Evolutionary conservation across 2,797 vertebrate genomes (phyloP).

Genomic region (Ctenochaetus hawaiiensis): DNA sequence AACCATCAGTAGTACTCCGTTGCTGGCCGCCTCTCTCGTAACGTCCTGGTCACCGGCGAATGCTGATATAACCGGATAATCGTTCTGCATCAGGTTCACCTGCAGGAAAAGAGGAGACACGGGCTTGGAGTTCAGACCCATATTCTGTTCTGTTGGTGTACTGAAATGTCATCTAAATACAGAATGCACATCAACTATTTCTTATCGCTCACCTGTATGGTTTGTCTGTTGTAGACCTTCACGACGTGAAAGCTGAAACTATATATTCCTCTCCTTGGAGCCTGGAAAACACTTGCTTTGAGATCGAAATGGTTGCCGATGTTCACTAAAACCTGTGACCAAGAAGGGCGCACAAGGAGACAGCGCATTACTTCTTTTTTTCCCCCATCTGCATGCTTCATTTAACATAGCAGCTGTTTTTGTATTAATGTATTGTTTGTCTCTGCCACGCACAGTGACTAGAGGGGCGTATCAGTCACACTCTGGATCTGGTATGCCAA

Average conservation of each 20-base stretch:
- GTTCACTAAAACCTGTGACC: conserved; percentile 96
- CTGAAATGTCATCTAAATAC: neutral
- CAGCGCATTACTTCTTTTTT: conserved; percentile 1
- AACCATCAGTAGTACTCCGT: conserved; percentile 97
- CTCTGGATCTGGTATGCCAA: conserved; percentile 46
- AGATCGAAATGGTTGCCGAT: conserved; percentile 99
- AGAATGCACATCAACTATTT: neutral
- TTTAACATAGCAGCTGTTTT: conserved; percentile 41
- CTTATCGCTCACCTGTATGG: conserved; percentile 93
- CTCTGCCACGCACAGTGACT: conserved; percentile 24
- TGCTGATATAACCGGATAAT: conserved; percentile 98
- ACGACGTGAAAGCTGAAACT: conserved; percentile 99
- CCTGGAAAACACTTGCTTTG: conserved; percentile 97
- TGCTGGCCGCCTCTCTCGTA: conserved; percentile 98
- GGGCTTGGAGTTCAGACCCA: conserved; percentile 8
- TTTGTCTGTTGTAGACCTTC: conserved; percentile 99
- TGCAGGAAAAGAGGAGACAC: conserved; percentile 72
- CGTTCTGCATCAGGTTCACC: conserved; percentile 99
- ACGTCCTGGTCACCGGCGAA: conserved; percentile 99
- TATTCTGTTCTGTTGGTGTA: neutral
- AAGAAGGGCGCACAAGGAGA: conserved; percentile 53
- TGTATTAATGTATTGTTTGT: conserved; percentile 29
- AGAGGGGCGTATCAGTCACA: conserved; percentile 33
- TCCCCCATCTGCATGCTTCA: conserved; percentile 29
- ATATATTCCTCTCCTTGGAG: conserved; percentile 97